Percentiles rank a stretch among this genome's conserved stretches.
These are phyloP conservation scores for Ginglymostoma cirratum DNA, from an alignment of 2,113 vertebrate genomes.

Conservation along the genomic window DNA sequence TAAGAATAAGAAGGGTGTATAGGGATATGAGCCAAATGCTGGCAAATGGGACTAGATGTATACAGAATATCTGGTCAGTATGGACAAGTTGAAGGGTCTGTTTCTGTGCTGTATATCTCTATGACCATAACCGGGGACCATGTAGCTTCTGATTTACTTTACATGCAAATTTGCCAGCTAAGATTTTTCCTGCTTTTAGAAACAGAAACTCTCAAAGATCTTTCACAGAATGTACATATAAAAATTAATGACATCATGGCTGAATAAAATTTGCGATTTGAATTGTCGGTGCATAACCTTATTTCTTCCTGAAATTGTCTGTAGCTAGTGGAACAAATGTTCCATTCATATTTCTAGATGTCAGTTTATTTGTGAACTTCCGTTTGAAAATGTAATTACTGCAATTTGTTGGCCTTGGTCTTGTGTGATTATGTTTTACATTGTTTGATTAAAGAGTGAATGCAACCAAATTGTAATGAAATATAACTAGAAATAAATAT, in stretches of 20 bases:
- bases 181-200: background rate
- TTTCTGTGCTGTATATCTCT: too few species aligned
- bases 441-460: conserved; percentile 15
- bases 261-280: background rate
- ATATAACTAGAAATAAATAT: conserved; percentile 11
- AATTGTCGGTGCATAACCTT: background rate
- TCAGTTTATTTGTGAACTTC: conserved; percentile 14
- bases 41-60: too few species aligned
- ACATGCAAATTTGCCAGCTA: background rate
- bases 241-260: background rate
- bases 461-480: background rate
- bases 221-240: background rate
- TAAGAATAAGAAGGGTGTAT: too few species aligned
- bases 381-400: conserved; percentile 8
- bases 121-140: too few species aligned
- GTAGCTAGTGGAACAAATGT: conserved; percentile 7
- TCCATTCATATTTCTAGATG: background rate
- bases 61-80: too few species aligned
- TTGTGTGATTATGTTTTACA: conserved; percentile 11
- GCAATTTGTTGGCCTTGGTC: conserved; percentile 9
- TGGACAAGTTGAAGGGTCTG: too few species aligned
- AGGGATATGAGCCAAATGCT: too few species aligned
- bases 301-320: background rate
- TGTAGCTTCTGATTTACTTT: too few species aligned
- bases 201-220: background rate